Conservation (phyloP, 2,888 invertebrate genomes). For the Apomyelois bistriatella region DNA sequence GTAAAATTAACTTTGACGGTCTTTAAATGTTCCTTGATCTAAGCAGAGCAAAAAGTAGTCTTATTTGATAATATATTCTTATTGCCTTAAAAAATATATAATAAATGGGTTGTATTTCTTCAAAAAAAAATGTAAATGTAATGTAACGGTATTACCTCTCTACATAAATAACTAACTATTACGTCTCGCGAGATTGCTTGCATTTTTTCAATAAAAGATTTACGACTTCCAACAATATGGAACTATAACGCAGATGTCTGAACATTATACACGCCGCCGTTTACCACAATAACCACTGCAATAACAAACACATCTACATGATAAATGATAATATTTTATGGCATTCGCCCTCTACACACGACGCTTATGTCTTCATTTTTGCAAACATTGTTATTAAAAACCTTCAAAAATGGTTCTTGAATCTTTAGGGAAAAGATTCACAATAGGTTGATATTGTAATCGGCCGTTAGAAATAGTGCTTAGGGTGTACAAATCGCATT, state of each 20-base stretch:
- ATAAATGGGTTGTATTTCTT: too few relatives aligned
- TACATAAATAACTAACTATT: background rate
- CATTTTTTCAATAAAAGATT: slow-evolving; percentile 39
- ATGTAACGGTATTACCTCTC: background rate
- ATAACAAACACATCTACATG: slow-evolving; percentile 71
- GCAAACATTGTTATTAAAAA: slow-evolving; percentile 34
- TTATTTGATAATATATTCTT: too few relatives aligned
- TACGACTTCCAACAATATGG: slow-evolving; percentile 45
- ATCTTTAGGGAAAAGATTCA: background rate
- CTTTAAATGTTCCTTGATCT: too few relatives aligned
- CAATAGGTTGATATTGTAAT: slow-evolving; percentile 18
- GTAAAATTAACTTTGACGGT: too few relatives aligned
- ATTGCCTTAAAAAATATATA: too few relatives aligned
- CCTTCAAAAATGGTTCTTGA: slow-evolving; percentile 27
- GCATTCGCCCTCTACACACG: slow-evolving; percentile 65
- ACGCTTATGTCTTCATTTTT: slow-evolving; percentile 68
- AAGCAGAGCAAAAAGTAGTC: too few relatives aligned
- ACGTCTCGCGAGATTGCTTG: slow-evolving; percentile 17
- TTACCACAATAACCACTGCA: slow-evolving; percentile 71
- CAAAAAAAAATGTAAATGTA: too few relatives aligned
- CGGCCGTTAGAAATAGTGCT: slow-evolving; percentile 40
- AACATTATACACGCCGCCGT: slow-evolving; percentile 68
- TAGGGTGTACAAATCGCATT: slow-evolving; percentile 68
- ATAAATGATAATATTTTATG: slow-evolving; percentile 77
- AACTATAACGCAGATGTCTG: slow-evolving; percentile 61